Percentiles rank a stretch among this genome's conserved stretches.
phyloP scores from a whole-genome alignment of 2,888 invertebrate genomes.

The Lottia gigantea region DNA sequence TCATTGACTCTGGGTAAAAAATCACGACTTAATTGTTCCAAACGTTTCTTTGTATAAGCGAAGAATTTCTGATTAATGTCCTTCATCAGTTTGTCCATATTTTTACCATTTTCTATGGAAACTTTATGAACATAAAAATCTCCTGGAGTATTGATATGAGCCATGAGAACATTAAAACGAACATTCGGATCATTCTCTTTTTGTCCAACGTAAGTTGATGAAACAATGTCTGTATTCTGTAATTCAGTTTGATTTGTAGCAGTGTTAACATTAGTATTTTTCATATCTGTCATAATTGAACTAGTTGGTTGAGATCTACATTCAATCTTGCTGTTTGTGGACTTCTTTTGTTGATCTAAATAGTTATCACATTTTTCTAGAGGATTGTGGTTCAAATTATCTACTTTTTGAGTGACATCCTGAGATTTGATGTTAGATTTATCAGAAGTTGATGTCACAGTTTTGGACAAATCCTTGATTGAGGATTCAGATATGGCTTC shows the following conservation, averaged over 20 bases:
- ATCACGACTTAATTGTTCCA: constrained; percentile 36
- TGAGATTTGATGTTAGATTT: neutral
- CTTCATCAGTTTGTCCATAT: constrained; percentile 43
- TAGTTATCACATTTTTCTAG: neutral
- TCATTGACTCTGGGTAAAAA: constrained; percentile 72
- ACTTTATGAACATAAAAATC: constrained; percentile 57
- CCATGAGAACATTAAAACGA: constrained; percentile 44
- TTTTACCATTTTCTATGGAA: constrained; percentile 35
- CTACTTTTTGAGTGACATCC: neutral
- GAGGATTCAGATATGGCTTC: neutral
- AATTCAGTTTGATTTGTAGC: neutral
- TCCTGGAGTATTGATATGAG: constrained; percentile 51
- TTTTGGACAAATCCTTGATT: neutral
- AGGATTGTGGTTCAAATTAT: neutral
- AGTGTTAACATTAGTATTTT: neutral
- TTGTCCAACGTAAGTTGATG: too few relatives aligned
- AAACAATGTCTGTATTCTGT: neutral
- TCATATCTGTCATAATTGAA: neutral
- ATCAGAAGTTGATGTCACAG: neutral
- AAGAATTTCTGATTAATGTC: constrained; percentile 42
- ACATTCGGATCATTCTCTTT: neutral
- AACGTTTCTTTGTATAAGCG: constrained; percentile 33
- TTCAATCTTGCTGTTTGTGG: neutral
- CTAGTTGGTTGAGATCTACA: neutral
- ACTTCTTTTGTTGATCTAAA: neutral